Evolutionary conservation across 2,797 vertebrate species (phyloP), one percentile per base, ranked within the genome.

Genomic region (Molothrus aeneus): DNA sequence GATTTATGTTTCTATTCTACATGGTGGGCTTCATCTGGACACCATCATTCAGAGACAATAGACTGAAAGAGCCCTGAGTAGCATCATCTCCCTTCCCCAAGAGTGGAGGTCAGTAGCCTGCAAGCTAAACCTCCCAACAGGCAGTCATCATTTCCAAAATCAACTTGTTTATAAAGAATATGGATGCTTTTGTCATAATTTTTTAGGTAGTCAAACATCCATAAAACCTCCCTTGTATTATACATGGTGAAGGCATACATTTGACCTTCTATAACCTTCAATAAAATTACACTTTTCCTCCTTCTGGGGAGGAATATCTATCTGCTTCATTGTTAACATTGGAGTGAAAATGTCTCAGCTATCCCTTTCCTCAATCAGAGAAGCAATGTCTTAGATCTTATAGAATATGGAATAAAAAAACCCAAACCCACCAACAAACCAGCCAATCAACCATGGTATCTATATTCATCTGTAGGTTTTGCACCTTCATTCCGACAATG

Each of bases 181-280:
- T 9, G 8, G 2, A 24, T 2, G 4, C 13, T 70, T 90, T 32
- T 3, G 9, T 32, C 29, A 32, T 10, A 59, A 89, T 5, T 4
- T 40, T 56, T 61, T 65, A 28, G 31, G 12, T 31, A 22, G 9
- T 65, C 14, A 72, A 56, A 75, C 57, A 65, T 24, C 32, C 6
- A 20, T 60, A n/a, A 53, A 45, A 2, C 0, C 0, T 2, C 4
- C 5, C 1, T 42, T 32, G 6, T 8, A 36, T 53, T 87, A 75
- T 48, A 13, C 19, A 29, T 34, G 5, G 9, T 54, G 54, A 93
- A 88, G 14, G 9, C 22, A 31, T 85, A 65, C 34, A 53, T 87
- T 42, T 61, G 10, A 60, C 12, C 11, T 69, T 15, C 20, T 79
- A 32, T 40, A 56, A 38, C 26, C 57, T 75, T 71, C 24, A 42